A percentile compares a stretch with the other conserved stretches of the same genome.
phyloP scores from a whole-genome alignment of 2,888 invertebrate species.

The Conops quadrifasciatus region DNA sequence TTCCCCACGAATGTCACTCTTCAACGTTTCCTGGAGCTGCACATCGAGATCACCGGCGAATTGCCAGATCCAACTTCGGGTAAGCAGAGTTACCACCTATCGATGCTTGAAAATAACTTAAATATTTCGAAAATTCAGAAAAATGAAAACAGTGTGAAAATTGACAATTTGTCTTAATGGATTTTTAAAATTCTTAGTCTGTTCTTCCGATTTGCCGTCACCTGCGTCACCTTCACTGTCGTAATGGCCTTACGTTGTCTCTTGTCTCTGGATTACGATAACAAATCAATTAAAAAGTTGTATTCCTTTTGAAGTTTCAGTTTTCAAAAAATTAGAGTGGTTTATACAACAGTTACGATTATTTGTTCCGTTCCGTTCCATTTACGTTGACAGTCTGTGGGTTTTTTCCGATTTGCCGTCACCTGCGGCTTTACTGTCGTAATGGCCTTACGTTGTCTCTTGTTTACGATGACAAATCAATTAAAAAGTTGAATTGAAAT shows the following conservation, averaged over 20 bases:
- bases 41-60: conserved; percentile 91
- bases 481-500: conserved; percentile 55
- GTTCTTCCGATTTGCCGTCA: neutral
- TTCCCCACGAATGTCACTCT: conserved; percentile 97
- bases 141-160: no score
- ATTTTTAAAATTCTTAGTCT: no score
- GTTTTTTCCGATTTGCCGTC: neutral
- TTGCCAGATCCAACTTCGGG: conserved; percentile 88
- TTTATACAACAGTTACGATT: no score
- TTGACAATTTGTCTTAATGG: no score
- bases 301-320: neutral
- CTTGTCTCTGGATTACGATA: no score
- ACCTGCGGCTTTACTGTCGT: neutral
- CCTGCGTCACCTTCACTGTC: no score
- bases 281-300: no score
- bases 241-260: no score
- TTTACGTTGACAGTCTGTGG: neutral
- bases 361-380: neutral
- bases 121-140: no score
- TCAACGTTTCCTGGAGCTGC: conserved; percentile 92
- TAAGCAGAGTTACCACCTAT: conserved; percentile 43
- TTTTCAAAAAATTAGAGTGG: no score
- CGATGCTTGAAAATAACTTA: no score
- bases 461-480: conserved; percentile 45
- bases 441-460: neutral